Base-by-base conservation (phyloP, 2,113 vertebrate genomes). In the Dromaius novaehollandiae region DNA sequence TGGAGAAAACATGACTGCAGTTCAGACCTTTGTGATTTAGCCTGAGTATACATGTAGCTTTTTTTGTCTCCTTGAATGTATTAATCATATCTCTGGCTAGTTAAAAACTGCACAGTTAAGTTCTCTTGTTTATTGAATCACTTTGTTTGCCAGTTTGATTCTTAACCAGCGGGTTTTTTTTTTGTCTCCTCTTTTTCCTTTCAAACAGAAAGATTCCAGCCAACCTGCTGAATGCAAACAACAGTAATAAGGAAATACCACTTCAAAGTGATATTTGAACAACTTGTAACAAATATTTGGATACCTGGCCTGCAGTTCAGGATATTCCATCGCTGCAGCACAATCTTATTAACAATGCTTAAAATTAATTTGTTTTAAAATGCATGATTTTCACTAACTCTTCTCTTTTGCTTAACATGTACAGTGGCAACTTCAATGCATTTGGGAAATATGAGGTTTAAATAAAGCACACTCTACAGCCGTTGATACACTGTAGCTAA, bases 181-280 rank as follows among this genome's bases (percentile, higher is more conserved):
- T 83, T 55, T 55, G 30, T 58, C 30, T 60, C 56, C 56, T 58
- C 11, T 91, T 83, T 88, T 94, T 82, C 42, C 77, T 61, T 69
- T 55, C 64, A 51, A 69, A 25, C 99, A 99, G 99, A 99, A 99
- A 98, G 99, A 99, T 92, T 97, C 98, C 96, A 98, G 98, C 98
- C 99, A 99, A 97, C 99, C 99, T 86, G 98, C 99, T 50, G 99
- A 99, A 97, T 99, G 99, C 98, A 99, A 99, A 97, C 99, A 99
- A 98, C 99, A 99, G 98, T 99, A 98, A 99, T 96, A 66, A 94
- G 96, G 96, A 95, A 97, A 97, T 92, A 95, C 97, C 97, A 97
- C 95, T 94, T 97, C 98, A 96, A 96, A 98, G 95, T 96, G 96
- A 98, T 97, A 97, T 97, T 96, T 97, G 96, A 97, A 96, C 95